These are phyloP conservation scores for Metalampra italica DNA, from an alignment of 2,888 invertebrate species.

Conservation along the genomic window DNA sequence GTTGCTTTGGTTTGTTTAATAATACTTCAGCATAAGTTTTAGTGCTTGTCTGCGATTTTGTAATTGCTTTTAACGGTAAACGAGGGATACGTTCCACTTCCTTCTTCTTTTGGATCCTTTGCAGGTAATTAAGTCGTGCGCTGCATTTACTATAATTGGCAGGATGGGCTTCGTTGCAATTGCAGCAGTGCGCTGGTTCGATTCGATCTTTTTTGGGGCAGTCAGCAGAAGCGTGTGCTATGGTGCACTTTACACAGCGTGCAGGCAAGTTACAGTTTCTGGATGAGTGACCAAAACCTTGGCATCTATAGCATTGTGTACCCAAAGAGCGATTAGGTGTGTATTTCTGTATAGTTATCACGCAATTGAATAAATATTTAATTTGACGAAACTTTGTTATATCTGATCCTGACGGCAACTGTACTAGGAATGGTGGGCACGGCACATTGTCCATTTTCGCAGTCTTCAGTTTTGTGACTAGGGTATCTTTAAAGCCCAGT, in stretches of 20 bases:
- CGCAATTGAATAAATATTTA: conserved; percentile 4
- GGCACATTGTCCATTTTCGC: neutral
- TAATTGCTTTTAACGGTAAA: neutral
- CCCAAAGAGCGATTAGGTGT: neutral
- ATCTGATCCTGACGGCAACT: neutral
- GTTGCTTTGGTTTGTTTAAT: neutral
- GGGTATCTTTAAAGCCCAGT: neutral
- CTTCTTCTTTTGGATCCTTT: neutral
- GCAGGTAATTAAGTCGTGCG: neutral
- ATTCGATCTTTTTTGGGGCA: conserved; percentile 6
- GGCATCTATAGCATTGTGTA: conserved; percentile 15
- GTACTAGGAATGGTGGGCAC: neutral
- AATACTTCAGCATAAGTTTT: neutral
- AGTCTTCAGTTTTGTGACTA: neutral
- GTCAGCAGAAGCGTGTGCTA: conserved; percentile 1
- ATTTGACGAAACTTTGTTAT: conserved; percentile 1
- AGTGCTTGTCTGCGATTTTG: neutral
- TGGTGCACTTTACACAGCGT: conserved; percentile 10
- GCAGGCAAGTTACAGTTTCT: conserved; percentile 11
- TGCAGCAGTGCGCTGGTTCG: neutral
- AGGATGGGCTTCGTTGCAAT: conserved; percentile 8
- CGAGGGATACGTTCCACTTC: neutral
- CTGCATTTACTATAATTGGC: conserved; percentile 10
- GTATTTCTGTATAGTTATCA: neutral
- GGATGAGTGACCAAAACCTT: conserved; percentile 14